A percentile compares a stretch with the other conserved stretches of the same genome.
Evolutionary conservation across 2,797 vertebrate species (phyloP).

Genomic region (Falco peregrinus): DNA sequence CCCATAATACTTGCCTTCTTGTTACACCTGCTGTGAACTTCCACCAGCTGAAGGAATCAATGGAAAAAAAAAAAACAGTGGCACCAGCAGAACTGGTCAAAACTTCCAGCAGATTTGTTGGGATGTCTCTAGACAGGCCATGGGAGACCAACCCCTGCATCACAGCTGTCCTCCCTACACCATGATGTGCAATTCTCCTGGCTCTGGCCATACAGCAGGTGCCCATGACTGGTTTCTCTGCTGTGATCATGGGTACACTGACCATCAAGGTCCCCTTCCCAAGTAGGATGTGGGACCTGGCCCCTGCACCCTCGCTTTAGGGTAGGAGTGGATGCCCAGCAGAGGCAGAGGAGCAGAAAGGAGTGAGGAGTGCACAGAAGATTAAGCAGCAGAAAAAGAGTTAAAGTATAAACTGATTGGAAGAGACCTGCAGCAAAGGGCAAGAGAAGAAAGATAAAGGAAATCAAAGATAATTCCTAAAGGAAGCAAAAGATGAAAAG

Average conservation of each 20-base stretch:
- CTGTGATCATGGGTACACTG: not conserved
- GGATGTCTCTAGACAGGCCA: not conserved
- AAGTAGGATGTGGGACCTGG: not conserved
- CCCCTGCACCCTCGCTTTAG: rapidly evolving
- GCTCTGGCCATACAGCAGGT: not conserved
- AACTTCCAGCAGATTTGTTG: not conserved
- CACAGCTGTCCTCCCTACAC: not conserved
- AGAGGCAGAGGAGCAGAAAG: not conserved
- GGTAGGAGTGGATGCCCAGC: not conserved
- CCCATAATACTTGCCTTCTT: not conserved
- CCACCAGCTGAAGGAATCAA: not conserved
- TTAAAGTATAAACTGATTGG: not conserved
- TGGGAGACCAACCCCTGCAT: rapidly evolving
- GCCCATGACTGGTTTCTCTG: not conserved
- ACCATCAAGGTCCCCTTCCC: not conserved
- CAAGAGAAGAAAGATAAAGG: slow-evolving; percentile 7
- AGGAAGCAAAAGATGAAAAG: slow-evolving; percentile 6
- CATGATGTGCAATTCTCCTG: not conserved
- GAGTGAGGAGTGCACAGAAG: not conserved
- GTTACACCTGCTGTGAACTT: not conserved
- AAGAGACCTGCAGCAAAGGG: not conserved
- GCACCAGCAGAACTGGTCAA: not conserved
- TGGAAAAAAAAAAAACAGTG: not conserved
- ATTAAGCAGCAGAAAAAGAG: not conserved
- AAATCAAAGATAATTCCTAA: slow-evolving; percentile 15